These are phyloP conservation scores for Tenebrio molitor DNA, from an alignment of 1,140 invertebrate species.

Conservation along the genomic window DNA sequence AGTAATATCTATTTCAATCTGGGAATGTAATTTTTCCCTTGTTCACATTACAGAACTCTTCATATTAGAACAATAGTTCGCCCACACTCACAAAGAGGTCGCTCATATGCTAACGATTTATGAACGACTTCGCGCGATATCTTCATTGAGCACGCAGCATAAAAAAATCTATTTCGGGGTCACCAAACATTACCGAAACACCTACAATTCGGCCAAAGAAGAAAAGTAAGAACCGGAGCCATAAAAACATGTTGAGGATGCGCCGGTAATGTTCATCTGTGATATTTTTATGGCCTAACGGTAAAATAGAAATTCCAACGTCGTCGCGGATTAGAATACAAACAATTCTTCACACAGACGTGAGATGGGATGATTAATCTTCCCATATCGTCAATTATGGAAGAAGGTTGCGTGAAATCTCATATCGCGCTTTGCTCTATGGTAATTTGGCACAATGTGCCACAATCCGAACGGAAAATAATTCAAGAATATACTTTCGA, in stretches of 20 bases:
- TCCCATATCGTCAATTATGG: background rate
- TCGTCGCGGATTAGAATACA: background rate
- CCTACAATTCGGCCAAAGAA: no score
- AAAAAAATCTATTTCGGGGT: no score
- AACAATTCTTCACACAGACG: background rate
- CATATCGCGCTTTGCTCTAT: background rate
- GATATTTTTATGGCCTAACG: slow-evolving; percentile 15
- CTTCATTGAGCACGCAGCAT: no score
- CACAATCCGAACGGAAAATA: background rate
- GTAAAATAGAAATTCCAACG: slow-evolving; percentile 34
- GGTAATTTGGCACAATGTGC: slow-evolving; percentile 15
- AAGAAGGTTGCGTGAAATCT: slow-evolving; percentile 17
- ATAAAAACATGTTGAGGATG: background rate
- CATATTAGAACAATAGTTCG: no score
- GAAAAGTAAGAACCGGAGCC: no score
- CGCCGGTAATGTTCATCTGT: background rate
- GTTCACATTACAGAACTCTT: no score
- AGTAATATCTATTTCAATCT: no score
- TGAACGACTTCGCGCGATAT: no score
- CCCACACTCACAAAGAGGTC: no score
- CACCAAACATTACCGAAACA: no score
- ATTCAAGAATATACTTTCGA: background rate
- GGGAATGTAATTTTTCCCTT: no score
- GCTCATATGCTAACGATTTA: no score
- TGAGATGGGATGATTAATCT: background rate